These are phyloP conservation scores for Apis mellifera DNA, from an alignment of 1,140 invertebrate genomes.

Conservation along the genomic window Amel_HAv3.1 CM009938.2:2979501-2980000, in stretches of 20 bases:
- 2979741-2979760: slow-evolving; percentile 8
- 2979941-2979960: no score
- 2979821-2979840: background rate
- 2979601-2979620: slow-evolving; percentile 64
- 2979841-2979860: no score
- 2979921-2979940: no score
- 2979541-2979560: slow-evolving; percentile 15
- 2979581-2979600: slow-evolving; percentile 56
- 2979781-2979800: background rate
- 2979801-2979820: background rate
- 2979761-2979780: slow-evolving; percentile 25
- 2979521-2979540: background rate
- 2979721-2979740: slow-evolving; percentile 62
- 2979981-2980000: background rate
- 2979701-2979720: slow-evolving; percentile 58
- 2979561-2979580: slow-evolving; percentile 24
- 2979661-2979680: slow-evolving; percentile 63
- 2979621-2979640: slow-evolving; percentile 66
- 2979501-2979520: background rate
- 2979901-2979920: no score
- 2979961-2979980: background rate
- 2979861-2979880: no score
- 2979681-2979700: slow-evolving; percentile 24
- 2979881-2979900: no score
- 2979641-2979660: slow-evolving; percentile 53